phyloP scores from a whole-genome alignment of 37 sponge, comb jelly and placozoan species.

The Amphimedon queenslandica region DNA sequence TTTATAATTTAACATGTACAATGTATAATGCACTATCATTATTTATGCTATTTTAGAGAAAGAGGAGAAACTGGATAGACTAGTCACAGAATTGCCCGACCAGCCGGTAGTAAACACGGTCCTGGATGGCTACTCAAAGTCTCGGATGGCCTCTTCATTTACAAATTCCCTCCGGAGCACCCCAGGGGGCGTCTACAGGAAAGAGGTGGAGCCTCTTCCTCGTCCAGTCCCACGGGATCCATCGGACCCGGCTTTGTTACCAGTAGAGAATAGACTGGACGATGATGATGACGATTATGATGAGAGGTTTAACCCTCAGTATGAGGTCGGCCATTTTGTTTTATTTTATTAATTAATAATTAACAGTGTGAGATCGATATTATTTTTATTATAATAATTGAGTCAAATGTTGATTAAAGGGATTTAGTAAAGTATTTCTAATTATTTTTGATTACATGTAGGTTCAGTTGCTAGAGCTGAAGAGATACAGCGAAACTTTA shows the following conservation, averaged over 20 bases:
- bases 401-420: too few species aligned
- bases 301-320: too few species aligned
- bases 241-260: background rate
- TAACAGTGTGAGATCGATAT: background rate
- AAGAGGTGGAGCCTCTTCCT: background rate
- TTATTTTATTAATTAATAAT: background rate
- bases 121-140: background rate
- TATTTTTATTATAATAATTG: background rate
- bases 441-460: too few species aligned
- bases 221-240: background rate
- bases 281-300: too few species aligned
- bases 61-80: background rate
- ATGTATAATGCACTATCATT: too few species aligned
- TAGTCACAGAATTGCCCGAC: background rate
- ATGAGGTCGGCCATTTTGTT: too few species aligned
- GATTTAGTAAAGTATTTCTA: too few species aligned
- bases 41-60: background rate
- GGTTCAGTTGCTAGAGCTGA: constrained; percentile 29
- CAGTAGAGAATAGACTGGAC: constrained; percentile 5
- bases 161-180: background rate
- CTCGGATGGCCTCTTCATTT: background rate
- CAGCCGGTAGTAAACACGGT: background rate
- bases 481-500: constrained; percentile 13
- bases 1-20: too few species aligned
- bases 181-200: background rate